phyloP scores from a whole-genome alignment of 2,113 vertebrate genomes.

The Poecile atricapillus region DNA sequence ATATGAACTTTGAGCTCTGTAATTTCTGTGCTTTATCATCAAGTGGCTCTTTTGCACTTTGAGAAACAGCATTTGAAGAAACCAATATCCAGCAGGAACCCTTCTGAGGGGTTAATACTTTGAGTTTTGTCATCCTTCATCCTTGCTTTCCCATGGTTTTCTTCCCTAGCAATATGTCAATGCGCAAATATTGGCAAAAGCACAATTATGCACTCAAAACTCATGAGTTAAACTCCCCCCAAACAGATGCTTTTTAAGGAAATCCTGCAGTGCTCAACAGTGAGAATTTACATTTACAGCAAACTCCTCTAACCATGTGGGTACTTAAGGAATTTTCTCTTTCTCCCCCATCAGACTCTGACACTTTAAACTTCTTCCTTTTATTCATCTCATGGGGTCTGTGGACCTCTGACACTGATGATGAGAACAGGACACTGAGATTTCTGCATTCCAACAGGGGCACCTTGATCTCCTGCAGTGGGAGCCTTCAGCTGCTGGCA shows the following conservation, averaged over 20 bases:
- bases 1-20: neutral
- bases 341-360: neutral
- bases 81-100: neutral
- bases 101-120: neutral
- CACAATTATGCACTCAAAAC: neutral
- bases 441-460: neutral
- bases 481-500: neutral
- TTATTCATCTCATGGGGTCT: rapidly evolving
- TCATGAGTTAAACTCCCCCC: neutral
- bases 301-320: rapidly evolving
- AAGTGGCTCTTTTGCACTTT: neutral
- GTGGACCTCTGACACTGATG: neutral
- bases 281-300: neutral
- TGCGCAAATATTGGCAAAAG: neutral
- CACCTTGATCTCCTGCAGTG: neutral
- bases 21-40: neutral
- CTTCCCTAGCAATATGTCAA: neutral
- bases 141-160: neutral
- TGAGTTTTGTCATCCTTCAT: neutral
- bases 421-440: neutral
- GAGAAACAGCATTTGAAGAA: neutral
- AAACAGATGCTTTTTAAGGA: neutral
- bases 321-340: neutral
- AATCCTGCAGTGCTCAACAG: neutral
- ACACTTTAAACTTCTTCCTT: neutral